Base-by-base conservation (phyloP, 2,113 vertebrate genomes). In the Bucco capensis region DNA sequence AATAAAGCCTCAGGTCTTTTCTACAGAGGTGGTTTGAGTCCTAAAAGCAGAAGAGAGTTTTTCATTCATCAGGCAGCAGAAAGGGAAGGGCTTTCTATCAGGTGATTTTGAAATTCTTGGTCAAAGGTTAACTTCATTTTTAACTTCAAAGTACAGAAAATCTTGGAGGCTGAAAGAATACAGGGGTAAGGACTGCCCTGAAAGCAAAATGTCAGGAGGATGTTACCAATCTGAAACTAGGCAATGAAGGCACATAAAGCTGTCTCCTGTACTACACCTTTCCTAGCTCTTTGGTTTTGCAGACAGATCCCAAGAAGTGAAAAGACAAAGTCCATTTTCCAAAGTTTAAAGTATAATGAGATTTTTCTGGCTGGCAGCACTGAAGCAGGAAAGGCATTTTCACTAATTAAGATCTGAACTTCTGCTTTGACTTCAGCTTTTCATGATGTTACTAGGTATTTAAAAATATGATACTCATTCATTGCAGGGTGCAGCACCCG, bases 71-170 rank as follows among this genome's bases (percentile, higher is more conserved):
- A 70, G 66, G 65, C 35, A 66, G 70, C 58, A 76, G 73, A 93
- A 87, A 66, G 58, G 87, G 74, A 92, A 88, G 71, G 83, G 70
- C 73, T 88, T 92, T 89, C 54, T 54, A 92, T 58, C 19, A 46
- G 70, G 62, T 62, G 74, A 90, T 93, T 95, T 88, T 92, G 90
- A 95, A 96, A 96, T 82, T 79, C 54, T 50, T 79, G 83, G 88
- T 78, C 90, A 95, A 96, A 93, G 93, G 86, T 95, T 92, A 92
- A 94, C 88, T 58, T 54, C 31, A 8, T 50, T 93, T 94, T 88
- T 94, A 92, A 90, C 88, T 86, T 92, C 88, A 84, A 93, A 94
- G 86, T 82, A 78, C 70, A 95, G 86, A 94, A 94, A 88, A 88
- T 65, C 88, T 89, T 42, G 4, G 83, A 79, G 66, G 80, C 62